Conservation (phyloP, 2,888 invertebrate species). For the Bhutanitis thaidina region DNA sequence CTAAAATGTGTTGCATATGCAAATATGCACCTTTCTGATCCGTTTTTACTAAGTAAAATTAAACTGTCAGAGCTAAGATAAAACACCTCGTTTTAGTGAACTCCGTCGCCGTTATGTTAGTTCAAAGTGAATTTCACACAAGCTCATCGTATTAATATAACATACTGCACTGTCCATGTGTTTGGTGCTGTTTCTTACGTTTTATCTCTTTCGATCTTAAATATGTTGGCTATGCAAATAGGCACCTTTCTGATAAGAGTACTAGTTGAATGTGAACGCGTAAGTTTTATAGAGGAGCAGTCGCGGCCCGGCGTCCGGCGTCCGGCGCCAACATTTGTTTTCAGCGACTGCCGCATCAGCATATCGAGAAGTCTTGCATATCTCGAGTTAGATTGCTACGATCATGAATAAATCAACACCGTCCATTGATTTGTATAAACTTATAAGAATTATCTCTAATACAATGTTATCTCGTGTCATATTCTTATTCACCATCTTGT, state of each 20-base stretch:
- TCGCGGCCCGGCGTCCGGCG: constrained; percentile 27
- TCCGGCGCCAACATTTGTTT: constrained; percentile 26
- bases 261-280: constrained; percentile 41
- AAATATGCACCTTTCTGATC: constrained; percentile 25
- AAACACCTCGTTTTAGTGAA: no score
- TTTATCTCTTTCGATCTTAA: constrained; percentile 13
- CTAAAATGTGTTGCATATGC: constrained; percentile 25
- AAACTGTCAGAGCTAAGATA: no score
- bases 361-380: constrained; percentile 42
- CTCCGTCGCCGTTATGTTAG: no score
- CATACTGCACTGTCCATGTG: no score
- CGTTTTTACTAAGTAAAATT: no score
- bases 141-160: no score
- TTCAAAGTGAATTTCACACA: no score
- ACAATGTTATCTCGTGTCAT: background rate
- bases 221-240: constrained; percentile 24
- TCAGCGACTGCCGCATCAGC: constrained; percentile 39
- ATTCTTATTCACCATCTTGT: background rate
- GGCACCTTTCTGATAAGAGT: constrained; percentile 27
- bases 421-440: constrained; percentile 28
- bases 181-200: background rate
- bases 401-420: constrained; percentile 52
- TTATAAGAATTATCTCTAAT: constrained; percentile 15
- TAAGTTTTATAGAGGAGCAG: constrained; percentile 37
- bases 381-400: constrained; percentile 39